Percentiles rank a stretch among this genome's conserved stretches.
Evolutionary conservation across 2,888 invertebrate genomes (phyloP).

Genomic region (Octodonta nipae): DNA sequence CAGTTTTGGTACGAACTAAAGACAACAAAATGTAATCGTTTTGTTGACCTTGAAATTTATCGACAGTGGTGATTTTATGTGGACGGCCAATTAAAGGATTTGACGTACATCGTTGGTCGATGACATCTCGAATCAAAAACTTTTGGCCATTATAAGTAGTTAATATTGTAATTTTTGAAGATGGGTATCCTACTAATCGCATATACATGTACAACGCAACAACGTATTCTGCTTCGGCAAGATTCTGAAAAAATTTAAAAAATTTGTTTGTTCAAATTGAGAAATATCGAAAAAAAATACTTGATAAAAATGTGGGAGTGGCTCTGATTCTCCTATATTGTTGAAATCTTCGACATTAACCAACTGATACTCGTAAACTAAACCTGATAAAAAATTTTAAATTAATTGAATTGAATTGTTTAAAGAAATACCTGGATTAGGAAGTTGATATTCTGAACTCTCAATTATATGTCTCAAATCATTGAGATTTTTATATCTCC

Average conservation of each 20-base stretch:
- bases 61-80: no score
- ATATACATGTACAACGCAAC: constrained; percentile 98
- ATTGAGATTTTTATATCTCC: constrained; percentile 92
- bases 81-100: no score
- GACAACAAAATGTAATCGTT: no score
- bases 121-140: constrained; percentile 89
- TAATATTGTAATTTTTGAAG: constrained; percentile 89
- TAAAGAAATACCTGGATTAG: constrained; percentile 90
- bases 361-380: constrained; percentile 84
- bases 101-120: no score
- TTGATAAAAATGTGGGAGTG: constrained; percentile 97
- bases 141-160: constrained; percentile 99
- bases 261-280: background rate
- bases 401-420: no score
- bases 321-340: constrained; percentile 91
- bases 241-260: constrained; percentile 41
- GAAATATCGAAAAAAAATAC: constrained; percentile 33
- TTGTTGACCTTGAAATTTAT: no score
- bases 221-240: constrained; percentile 85
- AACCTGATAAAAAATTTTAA: no score
- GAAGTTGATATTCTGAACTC: constrained; percentile 71
- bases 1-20: no score
- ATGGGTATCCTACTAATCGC: constrained; percentile 91
- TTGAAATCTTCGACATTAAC: constrained; percentile 95
- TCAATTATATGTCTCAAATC: constrained; percentile 80